A percentile compares a stretch with the other conserved stretches of the same genome.
Evolutionary conservation across 1,140 invertebrate genomes (phyloP).

Genomic region (Colletes latitarsis): DNA sequence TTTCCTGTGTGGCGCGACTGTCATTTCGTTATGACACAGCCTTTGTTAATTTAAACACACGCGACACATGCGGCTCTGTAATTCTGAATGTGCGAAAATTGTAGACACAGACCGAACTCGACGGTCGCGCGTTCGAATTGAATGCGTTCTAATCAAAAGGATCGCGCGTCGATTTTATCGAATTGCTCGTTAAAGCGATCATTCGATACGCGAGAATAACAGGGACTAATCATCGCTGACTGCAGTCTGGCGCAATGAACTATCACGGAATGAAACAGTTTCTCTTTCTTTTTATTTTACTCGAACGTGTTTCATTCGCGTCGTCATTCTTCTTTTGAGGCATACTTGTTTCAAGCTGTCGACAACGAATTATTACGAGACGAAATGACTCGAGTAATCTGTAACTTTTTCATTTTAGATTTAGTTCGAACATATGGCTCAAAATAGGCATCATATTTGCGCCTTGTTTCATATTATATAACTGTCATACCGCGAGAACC

Average conservation of each 20-base stretch:
- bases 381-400: too few species aligned
- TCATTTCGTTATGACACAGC: conserved; percentile 41
- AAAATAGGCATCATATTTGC: background rate
- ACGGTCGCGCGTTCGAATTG: background rate
- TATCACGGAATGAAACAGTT: too few species aligned
- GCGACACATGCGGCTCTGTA: conserved; percentile 24
- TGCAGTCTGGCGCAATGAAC: background rate
- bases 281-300: too few species aligned
- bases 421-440: too few species aligned
- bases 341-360: too few species aligned
- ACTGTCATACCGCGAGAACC: background rate
- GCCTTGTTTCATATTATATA: background rate
- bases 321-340: too few species aligned
- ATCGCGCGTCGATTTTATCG: conserved; percentile 26
- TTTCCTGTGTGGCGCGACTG: conserved; percentile 6
- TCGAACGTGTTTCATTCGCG: too few species aligned
- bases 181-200: conserved; percentile 28
- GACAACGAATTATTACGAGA: too few species aligned
- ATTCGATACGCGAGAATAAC: background rate
- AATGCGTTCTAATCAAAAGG: conserved; percentile 47
- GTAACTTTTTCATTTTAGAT: too few species aligned
- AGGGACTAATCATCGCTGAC: conserved; percentile 16
- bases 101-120: background rate
- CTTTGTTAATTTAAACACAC: conserved; percentile 48
- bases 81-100: conserved; percentile 32